Conservation (phyloP, 2,113 vertebrate genomes). For the Cheirogaleus medius region DNA sequence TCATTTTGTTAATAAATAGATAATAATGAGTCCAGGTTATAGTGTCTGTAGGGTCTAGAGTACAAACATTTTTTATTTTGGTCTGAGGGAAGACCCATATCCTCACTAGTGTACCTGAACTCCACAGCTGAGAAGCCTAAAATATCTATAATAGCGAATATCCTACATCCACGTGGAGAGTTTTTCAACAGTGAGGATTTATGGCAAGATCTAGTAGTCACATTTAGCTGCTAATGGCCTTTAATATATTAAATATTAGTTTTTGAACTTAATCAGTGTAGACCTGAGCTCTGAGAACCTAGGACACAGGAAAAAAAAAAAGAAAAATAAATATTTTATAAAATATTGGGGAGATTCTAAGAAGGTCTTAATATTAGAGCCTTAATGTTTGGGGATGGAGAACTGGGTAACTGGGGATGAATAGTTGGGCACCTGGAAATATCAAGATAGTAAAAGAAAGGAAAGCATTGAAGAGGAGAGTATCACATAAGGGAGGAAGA, state of each 20-base stretch:
- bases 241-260: not conserved
- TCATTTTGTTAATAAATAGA: not conserved
- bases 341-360: not conserved
- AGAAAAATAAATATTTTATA: not conserved
- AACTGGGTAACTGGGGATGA: not conserved
- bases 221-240: not conserved
- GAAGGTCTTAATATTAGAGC: not conserved
- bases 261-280: not conserved
- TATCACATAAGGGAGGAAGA: not conserved
- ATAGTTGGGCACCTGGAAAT: not conserved
- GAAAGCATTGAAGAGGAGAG: not conserved
- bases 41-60: not conserved
- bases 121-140: not conserved
- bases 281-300: no score
- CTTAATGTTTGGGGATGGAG: not conserved
- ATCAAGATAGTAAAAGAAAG: not conserved
- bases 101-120: not conserved
- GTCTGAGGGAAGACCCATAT: not conserved
- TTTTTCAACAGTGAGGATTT: not conserved
- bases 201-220: not conserved
- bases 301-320: not conserved
- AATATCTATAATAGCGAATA: not conserved
- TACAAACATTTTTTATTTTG: not conserved
- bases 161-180: not conserved
- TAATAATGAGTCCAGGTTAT: not conserved